Base-by-base conservation (phyloP, 2,888 invertebrate species). In the Campaea margaritaria region DNA sequence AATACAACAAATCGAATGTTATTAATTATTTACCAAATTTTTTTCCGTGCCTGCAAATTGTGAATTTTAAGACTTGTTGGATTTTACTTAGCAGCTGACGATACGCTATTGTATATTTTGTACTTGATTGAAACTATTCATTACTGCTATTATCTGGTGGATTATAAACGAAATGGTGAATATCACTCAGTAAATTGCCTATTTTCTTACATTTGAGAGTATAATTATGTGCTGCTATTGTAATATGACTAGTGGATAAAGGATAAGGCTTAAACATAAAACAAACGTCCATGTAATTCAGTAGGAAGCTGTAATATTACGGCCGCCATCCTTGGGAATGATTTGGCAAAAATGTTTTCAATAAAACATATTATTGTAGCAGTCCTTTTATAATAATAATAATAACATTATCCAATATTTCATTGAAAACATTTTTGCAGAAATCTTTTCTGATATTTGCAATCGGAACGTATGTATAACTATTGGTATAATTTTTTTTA, bases 211-310 rank as follows among this genome's bases (percentile, higher is more conserved):
- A 70, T 74, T 76, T 80, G 57, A 62, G 53, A 49, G 49, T 57
- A 57, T 21, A 55, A 50, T 43, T 60, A 56, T 61, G 55, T 61
- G 83, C 83, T 86, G 83, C 82, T 86, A 79, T 85, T 84, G 82
- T 77, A 76, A n/a, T 76, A 85, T 90, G 89, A 90, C 89, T 90
- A 90, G 89, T 78, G 83, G 81, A 69, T 63, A 69, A 77, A 76
- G 76, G 75, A 65, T 67, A 9, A 78, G 74, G 81, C 81, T 78
- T 78, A 62, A 53, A 15, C 36, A 41, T 51, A 49, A 31, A 43
- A 44, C 15, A 45, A 21, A 38, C 27, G 44, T 44, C 44, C 36
- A 14, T 39, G 12, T 16, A n/a, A n/a, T 21, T 15, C 10, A 21
- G 36, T 66, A 58, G 56, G 52, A 64, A 36, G 60, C 53, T 57